These are phyloP conservation scores for Myotis planiceps DNA, from an alignment of 2,797 vertebrate species.

Conservation along the genomic window DNA sequence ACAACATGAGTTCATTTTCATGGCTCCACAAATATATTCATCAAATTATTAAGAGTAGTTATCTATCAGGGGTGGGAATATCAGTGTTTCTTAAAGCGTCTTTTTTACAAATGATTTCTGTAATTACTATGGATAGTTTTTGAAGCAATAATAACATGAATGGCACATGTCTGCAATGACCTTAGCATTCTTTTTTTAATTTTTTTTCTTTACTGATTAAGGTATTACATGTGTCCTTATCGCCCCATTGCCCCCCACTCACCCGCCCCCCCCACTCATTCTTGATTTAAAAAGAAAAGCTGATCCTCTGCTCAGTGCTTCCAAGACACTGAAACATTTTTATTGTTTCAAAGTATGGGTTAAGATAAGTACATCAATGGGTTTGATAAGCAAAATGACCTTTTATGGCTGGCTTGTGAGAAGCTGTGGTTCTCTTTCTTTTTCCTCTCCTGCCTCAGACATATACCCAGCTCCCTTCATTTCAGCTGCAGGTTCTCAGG, in stretches of 20 bases:
- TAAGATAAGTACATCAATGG: slow-evolving; percentile 23
- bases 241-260: too few relatives aligned
- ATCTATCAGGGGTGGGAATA: neutral
- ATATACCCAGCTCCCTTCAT: neutral
- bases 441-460: neutral
- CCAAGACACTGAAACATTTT: neutral
- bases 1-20: neutral
- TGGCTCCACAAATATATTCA: neutral
- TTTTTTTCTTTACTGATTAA: too few relatives aligned
- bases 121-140: neutral
- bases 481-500: neutral
- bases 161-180: neutral
- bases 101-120: slow-evolving; percentile 40
- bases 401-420: neutral
- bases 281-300: slow-evolving; percentile 8
- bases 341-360: neutral
- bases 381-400: slow-evolving; percentile 28
- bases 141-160: slow-evolving; percentile 24
- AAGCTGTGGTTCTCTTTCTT: neutral
- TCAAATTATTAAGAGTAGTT: neutral
- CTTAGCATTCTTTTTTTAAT: neutral
- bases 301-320: neutral
- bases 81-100: neutral
- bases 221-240: too few relatives aligned
- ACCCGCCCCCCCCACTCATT: neutral